Evolutionary conservation across 1,140 invertebrate genomes (phyloP).

Genomic region (Dendroctonus ponderosae): DNA sequence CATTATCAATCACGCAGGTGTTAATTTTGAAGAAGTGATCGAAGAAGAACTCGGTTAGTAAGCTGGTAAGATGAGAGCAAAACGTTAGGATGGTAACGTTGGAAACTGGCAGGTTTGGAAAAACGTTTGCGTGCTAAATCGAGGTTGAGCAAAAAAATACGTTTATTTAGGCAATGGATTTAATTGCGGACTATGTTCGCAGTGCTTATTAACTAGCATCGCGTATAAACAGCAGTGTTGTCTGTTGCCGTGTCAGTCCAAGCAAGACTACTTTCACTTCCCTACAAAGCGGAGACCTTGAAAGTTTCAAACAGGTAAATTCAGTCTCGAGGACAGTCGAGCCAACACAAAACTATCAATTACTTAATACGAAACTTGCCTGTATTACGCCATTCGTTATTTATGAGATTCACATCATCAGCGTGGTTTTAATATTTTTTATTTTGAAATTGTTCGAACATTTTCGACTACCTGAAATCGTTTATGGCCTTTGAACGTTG

Average conservation of each 20-base stretch:
- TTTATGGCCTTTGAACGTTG: too few species aligned
- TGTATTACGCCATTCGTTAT: conserved; percentile 46
- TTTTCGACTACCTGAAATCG: too few species aligned
- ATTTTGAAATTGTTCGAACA: not conserved
- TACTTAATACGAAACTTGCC: conserved; percentile 48
- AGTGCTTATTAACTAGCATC: conserved; percentile 25
- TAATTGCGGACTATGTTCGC: conserved; percentile 30
- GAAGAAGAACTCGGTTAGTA: too few species aligned
- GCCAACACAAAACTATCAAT: conserved; percentile 50
- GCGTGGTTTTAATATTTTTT: conserved; percentile 19
- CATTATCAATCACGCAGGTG: too few species aligned
- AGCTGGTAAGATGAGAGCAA: too few species aligned
- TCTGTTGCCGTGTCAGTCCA: conserved; percentile 45
- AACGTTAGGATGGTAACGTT: too few species aligned
- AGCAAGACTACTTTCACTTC: conserved; percentile 53
- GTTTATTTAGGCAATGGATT: conserved; percentile 20
- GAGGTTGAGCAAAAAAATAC: too few species aligned
- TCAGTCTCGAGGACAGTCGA: conserved; percentile 51
- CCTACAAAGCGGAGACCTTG: conserved; percentile 52
- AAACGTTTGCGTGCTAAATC: too few species aligned
- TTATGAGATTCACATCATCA: conserved; percentile 42
- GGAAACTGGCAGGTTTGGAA: too few species aligned
- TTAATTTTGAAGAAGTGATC: too few species aligned
- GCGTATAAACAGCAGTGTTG: conserved; percentile 12
- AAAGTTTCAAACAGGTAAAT: conserved; percentile 53